These are phyloP conservation scores for mouse (Mus musculus) DNA, from an alignment of 2,113 vertebrate genomes.

Conservation along the genomic window DNA sequence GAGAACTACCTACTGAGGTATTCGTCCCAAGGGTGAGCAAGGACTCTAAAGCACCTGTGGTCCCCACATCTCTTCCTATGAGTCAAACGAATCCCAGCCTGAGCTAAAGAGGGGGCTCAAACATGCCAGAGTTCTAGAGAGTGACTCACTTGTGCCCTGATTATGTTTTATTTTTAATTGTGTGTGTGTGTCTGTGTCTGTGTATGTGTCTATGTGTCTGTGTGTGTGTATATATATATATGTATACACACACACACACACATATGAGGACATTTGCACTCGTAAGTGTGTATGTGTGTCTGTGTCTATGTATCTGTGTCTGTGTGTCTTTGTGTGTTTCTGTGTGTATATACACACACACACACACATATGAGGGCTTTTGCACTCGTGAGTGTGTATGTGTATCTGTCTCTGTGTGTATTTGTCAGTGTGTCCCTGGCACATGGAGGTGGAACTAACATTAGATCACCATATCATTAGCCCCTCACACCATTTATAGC, in stretches of 20 bases:
- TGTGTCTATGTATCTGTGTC: too few relatives aligned
- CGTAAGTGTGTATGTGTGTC: neutral
- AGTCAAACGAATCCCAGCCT: neutral
- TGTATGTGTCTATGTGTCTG: fast-evolving
- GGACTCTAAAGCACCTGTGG: neutral
- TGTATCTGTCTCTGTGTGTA: too few relatives aligned
- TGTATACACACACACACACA: too few relatives aligned
- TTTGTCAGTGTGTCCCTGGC: too few relatives aligned
- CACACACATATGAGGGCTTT: too few relatives aligned
- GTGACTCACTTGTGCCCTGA: neutral
- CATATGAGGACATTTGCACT: too few relatives aligned
- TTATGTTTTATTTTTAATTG: neutral
- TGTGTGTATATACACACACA: too few relatives aligned
- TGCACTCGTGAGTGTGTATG: too few relatives aligned
- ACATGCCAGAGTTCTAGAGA: neutral
- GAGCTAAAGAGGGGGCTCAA: neutral
- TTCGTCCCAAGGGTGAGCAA: neutral
- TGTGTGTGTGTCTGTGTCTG: neutral
- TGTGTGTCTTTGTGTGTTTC: too few relatives aligned
- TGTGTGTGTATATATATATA: too few relatives aligned
- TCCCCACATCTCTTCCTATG: neutral
- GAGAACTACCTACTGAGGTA: neutral
- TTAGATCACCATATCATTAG: neutral
- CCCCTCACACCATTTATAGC: neutral
- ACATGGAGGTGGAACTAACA: neutral